Conservation (phyloP, 2,797 vertebrate genomes). For the Sandelia bainsii region DNA sequence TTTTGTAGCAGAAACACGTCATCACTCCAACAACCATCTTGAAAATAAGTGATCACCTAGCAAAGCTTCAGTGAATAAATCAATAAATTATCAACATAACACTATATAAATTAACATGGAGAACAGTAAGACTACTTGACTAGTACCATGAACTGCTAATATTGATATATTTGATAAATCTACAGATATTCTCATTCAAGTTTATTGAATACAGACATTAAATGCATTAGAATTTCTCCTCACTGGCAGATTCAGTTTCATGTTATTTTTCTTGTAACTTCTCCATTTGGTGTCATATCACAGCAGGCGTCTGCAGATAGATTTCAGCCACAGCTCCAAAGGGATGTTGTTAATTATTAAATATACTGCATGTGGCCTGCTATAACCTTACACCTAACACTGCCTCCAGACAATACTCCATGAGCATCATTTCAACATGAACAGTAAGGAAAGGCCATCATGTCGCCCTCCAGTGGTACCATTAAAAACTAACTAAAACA, state of each 20-base stretch:
- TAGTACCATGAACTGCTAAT: not conserved
- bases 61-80: not conserved
- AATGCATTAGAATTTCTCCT: not conserved
- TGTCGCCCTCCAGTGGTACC: conserved; percentile 60
- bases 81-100: not conserved
- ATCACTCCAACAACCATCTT: not conserved
- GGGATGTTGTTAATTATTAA: conserved; percentile 39
- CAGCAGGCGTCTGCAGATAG: conserved; percentile 18
- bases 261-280: conserved; percentile 10
- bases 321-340: conserved; percentile 40
- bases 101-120: not conserved
- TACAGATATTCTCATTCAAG: not conserved
- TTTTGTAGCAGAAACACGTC: not conserved
- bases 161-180: not conserved
- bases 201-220: not conserved
- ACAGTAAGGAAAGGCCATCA: conserved; percentile 8
- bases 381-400: conserved; percentile 20
- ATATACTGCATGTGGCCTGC: conserved; percentile 13
- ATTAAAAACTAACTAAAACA: not conserved
- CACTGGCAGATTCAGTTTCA: not conserved
- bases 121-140: too few species aligned
- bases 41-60: not conserved
- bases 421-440: conserved; percentile 25
- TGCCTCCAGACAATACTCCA: conserved; percentile 21
- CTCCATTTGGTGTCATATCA: conserved; percentile 14